Conservation (phyloP, 2,888 invertebrate genomes). For the Parnassius orleans region DNA sequence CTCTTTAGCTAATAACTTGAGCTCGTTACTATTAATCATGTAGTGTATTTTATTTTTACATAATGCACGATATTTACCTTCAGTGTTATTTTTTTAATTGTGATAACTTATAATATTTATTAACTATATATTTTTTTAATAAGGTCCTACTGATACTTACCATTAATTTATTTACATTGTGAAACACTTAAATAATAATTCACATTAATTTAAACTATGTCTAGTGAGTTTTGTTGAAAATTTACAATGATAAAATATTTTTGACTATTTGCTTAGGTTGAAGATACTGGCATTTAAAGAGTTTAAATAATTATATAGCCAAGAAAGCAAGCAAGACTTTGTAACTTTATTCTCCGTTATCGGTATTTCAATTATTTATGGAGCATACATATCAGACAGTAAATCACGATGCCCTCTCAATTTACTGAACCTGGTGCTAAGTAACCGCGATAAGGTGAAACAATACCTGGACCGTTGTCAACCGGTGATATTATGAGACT, state of each 20-base stretch:
- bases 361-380: conserved; percentile 29
- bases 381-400: conserved; percentile 35
- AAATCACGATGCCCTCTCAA: conserved; percentile 37
- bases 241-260: too few species aligned
- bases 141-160: too few species aligned
- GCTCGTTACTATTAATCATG: conserved; percentile 16
- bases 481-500: conserved; percentile 33
- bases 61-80: too few species aligned
- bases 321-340: conserved; percentile 27
- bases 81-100: too few species aligned
- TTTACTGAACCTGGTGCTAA: conserved; percentile 32
- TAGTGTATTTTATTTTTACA: conserved; percentile 3
- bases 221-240: too few species aligned
- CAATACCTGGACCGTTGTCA: conserved; percentile 41
- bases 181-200: too few species aligned
- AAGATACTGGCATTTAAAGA: not conserved
- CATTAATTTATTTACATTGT: too few species aligned
- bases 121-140: too few species aligned
- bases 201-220: too few species aligned
- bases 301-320: conserved; percentile 16
- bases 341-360: conserved; percentile 35
- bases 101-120: too few species aligned
- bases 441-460: conserved; percentile 38
- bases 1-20: conserved; percentile 25
- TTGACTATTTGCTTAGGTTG: too few species aligned